phyloP scores from a whole-genome alignment of 2,797 vertebrate genomes.

The Coracias cyanogaster region DNA sequence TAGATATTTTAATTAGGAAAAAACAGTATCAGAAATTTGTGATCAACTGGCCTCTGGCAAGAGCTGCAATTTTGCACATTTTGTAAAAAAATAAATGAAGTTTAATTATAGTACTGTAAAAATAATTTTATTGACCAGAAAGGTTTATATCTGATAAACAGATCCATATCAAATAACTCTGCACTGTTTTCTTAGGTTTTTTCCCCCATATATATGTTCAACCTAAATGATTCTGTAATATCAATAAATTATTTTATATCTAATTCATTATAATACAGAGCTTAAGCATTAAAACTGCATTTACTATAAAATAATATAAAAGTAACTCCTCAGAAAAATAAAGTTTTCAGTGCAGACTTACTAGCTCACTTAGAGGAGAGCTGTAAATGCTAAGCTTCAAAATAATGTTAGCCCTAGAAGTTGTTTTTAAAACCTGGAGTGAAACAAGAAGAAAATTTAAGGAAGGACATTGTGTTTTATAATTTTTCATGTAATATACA shows the following conservation, averaged over 20 bases:
- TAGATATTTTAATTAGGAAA: neutral
- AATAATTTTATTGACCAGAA: neutral
- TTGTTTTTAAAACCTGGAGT: neutral
- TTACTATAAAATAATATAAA: neutral
- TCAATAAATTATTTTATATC: neutral
- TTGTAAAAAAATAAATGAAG: neutral
- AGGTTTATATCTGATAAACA: neutral
- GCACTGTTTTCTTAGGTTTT: no score
- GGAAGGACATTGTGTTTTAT: neutral
- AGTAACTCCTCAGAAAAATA: neutral
- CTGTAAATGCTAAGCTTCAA: neutral
- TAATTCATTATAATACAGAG: neutral
- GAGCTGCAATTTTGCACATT: neutral
- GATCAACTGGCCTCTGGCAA: neutral
- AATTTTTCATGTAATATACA: neutral
- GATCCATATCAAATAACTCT: neutral
- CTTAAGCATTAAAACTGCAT: neutral
- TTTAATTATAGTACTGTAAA: neutral
- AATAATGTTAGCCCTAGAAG: neutral
- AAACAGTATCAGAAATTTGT: neutral
- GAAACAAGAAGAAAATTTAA: neutral
- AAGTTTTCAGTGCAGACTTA: neutral
- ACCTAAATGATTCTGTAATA: no score
- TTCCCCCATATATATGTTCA: no score
- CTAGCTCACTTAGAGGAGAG: neutral